Percentiles rank a stretch among this genome's conserved stretches.
Evolutionary conservation across 2,113 vertebrate genomes (phyloP).

Genomic region (Grammomys surdaster): DNA sequence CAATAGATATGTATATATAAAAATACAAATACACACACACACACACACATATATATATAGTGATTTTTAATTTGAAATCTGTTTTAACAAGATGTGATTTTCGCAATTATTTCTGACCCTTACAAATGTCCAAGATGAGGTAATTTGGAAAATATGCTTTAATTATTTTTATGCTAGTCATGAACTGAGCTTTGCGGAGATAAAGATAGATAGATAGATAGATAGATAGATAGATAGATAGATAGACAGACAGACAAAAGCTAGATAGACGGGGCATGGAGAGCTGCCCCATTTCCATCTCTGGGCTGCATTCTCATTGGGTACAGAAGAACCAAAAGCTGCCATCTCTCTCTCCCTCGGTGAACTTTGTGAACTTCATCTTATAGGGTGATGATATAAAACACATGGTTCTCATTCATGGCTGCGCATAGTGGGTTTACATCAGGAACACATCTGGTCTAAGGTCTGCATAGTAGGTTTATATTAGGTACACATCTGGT

Average conservation of each 20-base stretch:
- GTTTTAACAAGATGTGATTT: conserved; percentile 22
- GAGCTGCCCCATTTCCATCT: background rate
- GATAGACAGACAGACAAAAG: too few relatives aligned
- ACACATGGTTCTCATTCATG: background rate
- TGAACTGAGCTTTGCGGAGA: background rate
- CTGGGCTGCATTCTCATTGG: background rate
- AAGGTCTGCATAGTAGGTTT: background rate
- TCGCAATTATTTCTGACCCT: conserved; percentile 30
- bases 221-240: too few relatives aligned
- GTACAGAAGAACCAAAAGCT: background rate
- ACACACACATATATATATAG: background rate
- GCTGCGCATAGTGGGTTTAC: background rate
- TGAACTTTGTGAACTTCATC: background rate
- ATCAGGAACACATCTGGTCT: background rate
- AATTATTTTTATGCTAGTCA: background rate
- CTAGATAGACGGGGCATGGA: background rate
- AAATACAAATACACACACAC: too few relatives aligned
- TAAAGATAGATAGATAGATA: background rate
- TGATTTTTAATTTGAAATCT: conserved; percentile 12
- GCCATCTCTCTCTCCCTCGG: background rate
- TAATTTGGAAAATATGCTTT: background rate
- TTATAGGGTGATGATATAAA: background rate
- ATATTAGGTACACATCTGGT: too few relatives aligned
- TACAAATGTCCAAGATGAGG: conserved; percentile 6
- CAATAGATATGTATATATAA: background rate